phyloP scores from a whole-genome alignment of 2,888 invertebrate genomes.

The Cantharis rustica region DNA sequence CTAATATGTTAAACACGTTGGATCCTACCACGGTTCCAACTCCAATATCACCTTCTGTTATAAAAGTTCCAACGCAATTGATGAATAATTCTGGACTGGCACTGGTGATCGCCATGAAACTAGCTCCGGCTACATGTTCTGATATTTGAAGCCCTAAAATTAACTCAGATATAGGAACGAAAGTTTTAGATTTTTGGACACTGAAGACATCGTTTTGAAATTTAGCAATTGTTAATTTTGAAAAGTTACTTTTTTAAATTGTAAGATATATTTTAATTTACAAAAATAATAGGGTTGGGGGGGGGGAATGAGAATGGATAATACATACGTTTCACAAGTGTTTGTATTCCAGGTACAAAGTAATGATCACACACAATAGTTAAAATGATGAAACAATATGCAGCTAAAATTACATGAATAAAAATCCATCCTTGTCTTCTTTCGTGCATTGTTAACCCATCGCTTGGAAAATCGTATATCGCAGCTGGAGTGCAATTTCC shows the following conservation, averaged over 20 bases:
- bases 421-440: slow-evolving; percentile 76
- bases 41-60: slow-evolving; percentile 73
- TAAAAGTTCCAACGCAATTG: slow-evolving; percentile 75
- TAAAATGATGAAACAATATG: slow-evolving; percentile 76
- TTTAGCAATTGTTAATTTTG: too few relatives aligned
- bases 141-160: slow-evolving; percentile 63
- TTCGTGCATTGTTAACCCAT: slow-evolving; percentile 72
- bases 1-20: slow-evolving; percentile 74
- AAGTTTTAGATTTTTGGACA: neutral
- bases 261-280: too few relatives aligned
- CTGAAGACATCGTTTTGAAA: too few relatives aligned
- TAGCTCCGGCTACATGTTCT: slow-evolving; percentile 80
- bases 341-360: slow-evolving; percentile 85
- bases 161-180: neutral
- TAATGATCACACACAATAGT: slow-evolving; percentile 87
- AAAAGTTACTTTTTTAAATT: too few relatives aligned
- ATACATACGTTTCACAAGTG: slow-evolving; percentile 78
- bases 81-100: slow-evolving; percentile 83
- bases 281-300: too few relatives aligned
- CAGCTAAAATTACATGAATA: slow-evolving; percentile 73
- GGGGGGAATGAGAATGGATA: too few relatives aligned
- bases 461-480: slow-evolving; percentile 81
- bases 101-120: slow-evolving; percentile 85
- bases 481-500: slow-evolving; percentile 76
- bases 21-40: slow-evolving; percentile 75